A percentile compares a stretch with the other conserved stretches of the same genome.
phyloP scores from a whole-genome alignment of 2,797 vertebrate species.

The Cyprinodon diabolis region DNA sequence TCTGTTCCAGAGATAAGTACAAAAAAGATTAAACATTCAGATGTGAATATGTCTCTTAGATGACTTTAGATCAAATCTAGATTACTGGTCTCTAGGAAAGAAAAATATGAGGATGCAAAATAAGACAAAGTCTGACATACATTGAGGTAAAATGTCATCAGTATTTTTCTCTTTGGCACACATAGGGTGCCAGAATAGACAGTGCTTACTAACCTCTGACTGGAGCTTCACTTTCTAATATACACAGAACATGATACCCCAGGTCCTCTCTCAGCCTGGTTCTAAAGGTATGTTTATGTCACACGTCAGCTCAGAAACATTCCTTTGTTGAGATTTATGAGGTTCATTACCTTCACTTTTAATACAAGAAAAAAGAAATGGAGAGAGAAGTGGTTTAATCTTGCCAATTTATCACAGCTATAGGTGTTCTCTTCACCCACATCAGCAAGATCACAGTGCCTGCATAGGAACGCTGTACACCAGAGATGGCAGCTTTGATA shows the following conservation, averaged over 20 bases:
- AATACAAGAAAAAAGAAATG: slow-evolving; percentile 48
- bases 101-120: not conserved
- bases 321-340: slow-evolving; percentile 75
- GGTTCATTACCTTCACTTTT: slow-evolving; percentile 71
- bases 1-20: not conserved
- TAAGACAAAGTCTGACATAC: slow-evolving; percentile 4
- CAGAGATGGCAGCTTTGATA: slow-evolving; percentile 71
- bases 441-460: slow-evolving; percentile 66
- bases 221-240: slow-evolving; percentile 56
- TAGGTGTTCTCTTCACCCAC: slow-evolving; percentile 65
- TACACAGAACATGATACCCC: slow-evolving; percentile 71
- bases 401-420: slow-evolving; percentile 58
- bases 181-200: slow-evolving; percentile 32
- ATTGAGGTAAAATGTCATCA: slow-evolving; percentile 17
- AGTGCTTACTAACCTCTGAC: slow-evolving; percentile 52
- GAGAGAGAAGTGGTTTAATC: slow-evolving; percentile 53
- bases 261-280: slow-evolving; percentile 68
- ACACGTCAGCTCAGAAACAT: slow-evolving; percentile 64
- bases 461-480: slow-evolving; percentile 60
- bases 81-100: not conserved
- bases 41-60: not conserved
- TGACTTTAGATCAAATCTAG: not conserved
- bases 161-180: slow-evolving; percentile 26
- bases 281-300: slow-evolving; percentile 77
- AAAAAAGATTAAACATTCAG: not conserved